Percentiles rank a stretch among this genome's conserved stretches.
These are phyloP conservation scores for Agelaius tricolor DNA, from an alignment of 2,113 vertebrate species.

Conservation along the genomic window DNA sequence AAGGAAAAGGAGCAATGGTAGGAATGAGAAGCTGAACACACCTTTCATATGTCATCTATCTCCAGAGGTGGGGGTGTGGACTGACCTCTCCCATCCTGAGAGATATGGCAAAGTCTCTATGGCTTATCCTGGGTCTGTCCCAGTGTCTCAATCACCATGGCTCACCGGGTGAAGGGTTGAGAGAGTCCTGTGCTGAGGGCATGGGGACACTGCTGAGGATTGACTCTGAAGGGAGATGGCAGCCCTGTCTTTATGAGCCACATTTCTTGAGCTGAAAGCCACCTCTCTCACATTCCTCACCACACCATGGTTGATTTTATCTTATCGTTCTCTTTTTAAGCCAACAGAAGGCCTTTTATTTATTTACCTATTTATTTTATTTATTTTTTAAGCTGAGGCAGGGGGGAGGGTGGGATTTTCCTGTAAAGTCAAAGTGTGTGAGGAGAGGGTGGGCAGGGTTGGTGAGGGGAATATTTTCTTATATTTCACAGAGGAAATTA, in stretches of 20 bases:
- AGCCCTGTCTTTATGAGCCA: conserved; percentile 59
- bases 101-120: conserved; percentile 24
- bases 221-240: conserved; percentile 61
- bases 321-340: conserved; percentile 73
- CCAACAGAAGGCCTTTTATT: conserved; percentile 73
- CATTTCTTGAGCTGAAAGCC: conserved; percentile 63
- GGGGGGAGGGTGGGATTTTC: conserved; percentile 43
- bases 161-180: conserved; percentile 20
- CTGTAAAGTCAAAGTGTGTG: conserved; percentile 66
- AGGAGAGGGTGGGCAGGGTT: conserved; percentile 41
- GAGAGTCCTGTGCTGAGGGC: conserved; percentile 24
- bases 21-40: conserved; percentile 29
- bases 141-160: conserved; percentile 22
- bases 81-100: conserved; percentile 7
- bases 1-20: conserved; percentile 45
- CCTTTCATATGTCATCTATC: conserved; percentile 43
- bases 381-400: conserved; percentile 68
- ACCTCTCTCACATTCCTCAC: conserved; percentile 47
- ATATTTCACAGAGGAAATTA: conserved; percentile 66
- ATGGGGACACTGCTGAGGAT: conserved; percentile 17
- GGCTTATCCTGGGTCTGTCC: conserved; percentile 28
- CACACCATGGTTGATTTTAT: conserved; percentile 63
- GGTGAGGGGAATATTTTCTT: conserved; percentile 51
- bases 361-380: conserved; percentile 48
- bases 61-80: conserved; percentile 28